Evolutionary conservation across 2,888 invertebrate genomes (phyloP).

Genomic region (Pachycephus smyrnensis): DNA sequence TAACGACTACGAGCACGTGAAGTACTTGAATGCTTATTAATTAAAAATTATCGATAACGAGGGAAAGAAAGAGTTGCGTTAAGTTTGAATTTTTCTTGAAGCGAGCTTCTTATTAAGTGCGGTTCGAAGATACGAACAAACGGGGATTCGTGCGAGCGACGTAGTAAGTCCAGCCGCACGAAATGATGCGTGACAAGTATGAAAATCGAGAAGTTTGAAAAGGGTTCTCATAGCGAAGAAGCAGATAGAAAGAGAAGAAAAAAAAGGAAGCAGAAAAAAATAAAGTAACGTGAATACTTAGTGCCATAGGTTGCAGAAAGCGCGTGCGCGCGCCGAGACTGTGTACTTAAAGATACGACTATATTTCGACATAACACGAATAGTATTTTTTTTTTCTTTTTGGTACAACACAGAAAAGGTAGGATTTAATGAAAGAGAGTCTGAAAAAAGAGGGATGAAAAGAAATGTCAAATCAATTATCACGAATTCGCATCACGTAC

Average conservation of each 20-base stretch:
- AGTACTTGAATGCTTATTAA: too few relatives aligned
- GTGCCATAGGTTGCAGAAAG: slow-evolving; percentile 63
- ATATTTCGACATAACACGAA: background rate
- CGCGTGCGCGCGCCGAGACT: slow-evolving; percentile 56
- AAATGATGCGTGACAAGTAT: slow-evolving; percentile 13
- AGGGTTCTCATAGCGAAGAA: background rate
- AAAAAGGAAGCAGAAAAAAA: slow-evolving; percentile 21
- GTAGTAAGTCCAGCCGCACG: slow-evolving; percentile 10
- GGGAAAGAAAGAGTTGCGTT: slow-evolving; percentile 2
- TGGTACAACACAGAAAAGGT: background rate
- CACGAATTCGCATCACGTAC: background rate
- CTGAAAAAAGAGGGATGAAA: background rate
- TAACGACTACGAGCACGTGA: too few relatives aligned
- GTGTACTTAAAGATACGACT: slow-evolving; percentile 57
- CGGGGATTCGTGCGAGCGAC: background rate
- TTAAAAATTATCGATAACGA: too few relatives aligned
- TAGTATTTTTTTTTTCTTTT: slow-evolving; percentile 7
- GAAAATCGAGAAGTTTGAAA: background rate
- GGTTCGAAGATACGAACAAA: background rate
- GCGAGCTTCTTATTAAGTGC: too few relatives aligned
- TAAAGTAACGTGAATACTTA: slow-evolving; percentile 63
- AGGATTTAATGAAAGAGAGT: background rate
- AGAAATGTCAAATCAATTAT: background rate
- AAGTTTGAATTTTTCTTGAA: slow-evolving; percentile 4
- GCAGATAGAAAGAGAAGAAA: slow-evolving; percentile 20